Conservation (phyloP, 2,888 invertebrate genomes). For the Aspidiotus destructor region DNA sequence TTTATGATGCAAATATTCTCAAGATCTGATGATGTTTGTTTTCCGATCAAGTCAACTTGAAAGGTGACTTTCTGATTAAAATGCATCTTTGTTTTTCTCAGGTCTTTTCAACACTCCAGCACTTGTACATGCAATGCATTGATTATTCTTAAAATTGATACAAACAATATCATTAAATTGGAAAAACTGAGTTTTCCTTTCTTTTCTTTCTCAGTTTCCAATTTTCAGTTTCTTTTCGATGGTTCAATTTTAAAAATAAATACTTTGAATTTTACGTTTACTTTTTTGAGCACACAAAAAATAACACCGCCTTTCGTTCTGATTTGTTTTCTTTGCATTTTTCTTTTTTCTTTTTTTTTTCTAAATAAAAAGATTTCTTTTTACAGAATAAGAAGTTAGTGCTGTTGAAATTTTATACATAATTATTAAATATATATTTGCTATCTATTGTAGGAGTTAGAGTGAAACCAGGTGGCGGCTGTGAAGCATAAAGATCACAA, state of each 20-base stretch:
- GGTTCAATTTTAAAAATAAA: neutral
- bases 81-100: neutral
- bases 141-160: neutral
- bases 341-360: constrained; percentile 10
- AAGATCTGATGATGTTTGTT: neutral
- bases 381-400: constrained; percentile 9
- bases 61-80: constrained; percentile 12
- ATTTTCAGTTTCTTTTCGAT: neutral
- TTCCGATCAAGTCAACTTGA: neutral
- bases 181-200: neutral
- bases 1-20: constrained; percentile 31
- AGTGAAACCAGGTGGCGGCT: constrained; percentile 39
- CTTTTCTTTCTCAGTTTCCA: neutral
- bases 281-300: constrained; percentile 10
- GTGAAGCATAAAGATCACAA: constrained; percentile 38
- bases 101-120: neutral
- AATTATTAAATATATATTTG: constrained; percentile 35
- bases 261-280: constrained; percentile 11
- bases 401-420: constrained; percentile 31
- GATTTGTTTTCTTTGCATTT: constrained; percentile 14
- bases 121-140: neutral
- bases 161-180: neutral
- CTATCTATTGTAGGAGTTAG: constrained; percentile 39
- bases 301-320: constrained; percentile 17
- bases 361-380: neutral